Percentiles rank a stretch among this genome's conserved stretches.
Evolutionary conservation across 2,888 invertebrate genomes (phyloP).

Genomic region (Ennomos fuscantarius): DNA sequence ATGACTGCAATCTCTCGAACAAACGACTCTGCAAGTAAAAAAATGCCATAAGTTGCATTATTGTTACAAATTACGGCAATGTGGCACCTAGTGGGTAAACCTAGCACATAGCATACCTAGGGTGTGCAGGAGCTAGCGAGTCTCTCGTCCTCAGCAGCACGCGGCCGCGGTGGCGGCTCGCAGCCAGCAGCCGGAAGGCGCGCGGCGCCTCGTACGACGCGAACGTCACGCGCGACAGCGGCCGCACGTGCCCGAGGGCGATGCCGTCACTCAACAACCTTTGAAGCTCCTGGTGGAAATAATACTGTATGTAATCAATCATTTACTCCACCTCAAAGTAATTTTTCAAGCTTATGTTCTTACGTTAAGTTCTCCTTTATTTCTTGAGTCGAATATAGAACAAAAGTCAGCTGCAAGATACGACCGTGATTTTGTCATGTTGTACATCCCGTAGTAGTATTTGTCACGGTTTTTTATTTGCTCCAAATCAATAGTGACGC

Average conservation of each 20-base stretch:
- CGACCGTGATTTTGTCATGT: constrained; percentile 41
- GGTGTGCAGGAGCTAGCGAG: constrained; percentile 21
- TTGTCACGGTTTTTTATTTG: constrained; percentile 49
- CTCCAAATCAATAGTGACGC: constrained; percentile 49
- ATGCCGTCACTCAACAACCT: constrained; percentile 61
- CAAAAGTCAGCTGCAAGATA: constrained; percentile 52
- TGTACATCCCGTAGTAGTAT: constrained; percentile 49
- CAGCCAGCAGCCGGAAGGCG: constrained; percentile 59
- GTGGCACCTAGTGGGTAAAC: no score
- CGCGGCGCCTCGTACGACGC: constrained; percentile 48
- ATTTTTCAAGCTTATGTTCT: constrained; percentile 27
- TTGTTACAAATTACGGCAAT: no score
- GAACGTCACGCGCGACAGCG: constrained; percentile 60
- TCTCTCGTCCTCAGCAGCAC: constrained; percentile 53
- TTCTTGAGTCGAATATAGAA: constrained; percentile 45
- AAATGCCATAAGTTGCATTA: no score
- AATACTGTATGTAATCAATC: neutral
- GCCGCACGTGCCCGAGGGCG: constrained; percentile 59
- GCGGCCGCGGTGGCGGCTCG: constrained; percentile 61
- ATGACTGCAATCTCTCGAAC: constrained; percentile 38
- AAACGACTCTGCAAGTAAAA: constrained; percentile 41
- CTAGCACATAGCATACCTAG: constrained; percentile 41
- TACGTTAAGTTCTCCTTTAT: constrained; percentile 47
- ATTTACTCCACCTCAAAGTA: neutral
- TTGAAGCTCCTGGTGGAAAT: constrained; percentile 51